Conservation (phyloP, 2,888 invertebrate species). For the Scaptomyza tumidula region DNA sequence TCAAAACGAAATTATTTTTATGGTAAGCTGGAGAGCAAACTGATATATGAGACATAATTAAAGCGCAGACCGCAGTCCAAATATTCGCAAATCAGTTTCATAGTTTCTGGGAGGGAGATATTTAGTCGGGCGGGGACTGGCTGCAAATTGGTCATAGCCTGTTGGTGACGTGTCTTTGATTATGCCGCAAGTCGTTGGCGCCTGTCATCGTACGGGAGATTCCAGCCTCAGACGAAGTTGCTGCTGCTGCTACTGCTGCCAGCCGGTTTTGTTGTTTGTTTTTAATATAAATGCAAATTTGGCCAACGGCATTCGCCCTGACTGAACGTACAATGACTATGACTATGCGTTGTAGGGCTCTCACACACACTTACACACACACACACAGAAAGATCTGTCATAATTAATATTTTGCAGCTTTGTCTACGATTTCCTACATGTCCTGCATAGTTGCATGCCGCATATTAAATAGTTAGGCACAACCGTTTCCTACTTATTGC, state of each 20-base stretch:
- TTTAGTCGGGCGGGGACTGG: constrained; percentile 24
- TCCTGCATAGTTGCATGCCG: constrained; percentile 62
- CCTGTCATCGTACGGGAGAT: constrained; percentile 59
- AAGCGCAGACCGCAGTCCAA: constrained; percentile 73
- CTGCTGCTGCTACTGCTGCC: constrained; percentile 37
- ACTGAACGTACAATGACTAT: constrained; percentile 13
- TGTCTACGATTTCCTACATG: constrained; percentile 60
- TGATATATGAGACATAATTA: constrained; percentile 84
- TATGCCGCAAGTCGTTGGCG: constrained; percentile 77
- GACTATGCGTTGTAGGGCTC: constrained; percentile 15
- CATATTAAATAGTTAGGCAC: constrained; percentile 63
- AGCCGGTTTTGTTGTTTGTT: constrained; percentile 67
- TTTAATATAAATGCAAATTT: constrained; percentile 82
- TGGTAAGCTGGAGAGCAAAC: constrained; percentile 61
- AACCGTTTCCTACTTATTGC: constrained; percentile 20
- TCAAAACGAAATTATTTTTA: constrained; percentile 83
- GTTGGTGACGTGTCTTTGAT: constrained; percentile 80
- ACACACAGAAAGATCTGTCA: constrained; percentile 62
- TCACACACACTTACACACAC: constrained; percentile 24
- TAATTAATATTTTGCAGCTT: constrained; percentile 76
- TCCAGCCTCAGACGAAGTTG: constrained; percentile 24
- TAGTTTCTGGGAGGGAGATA: constrained; percentile 32
- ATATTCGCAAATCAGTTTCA: constrained; percentile 72
- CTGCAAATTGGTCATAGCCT: constrained; percentile 75
- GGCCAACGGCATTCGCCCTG: constrained; percentile 59